Evolutionary conservation across 2,888 invertebrate genomes (phyloP).

Genomic region (Calliopum simillimum): DNA sequence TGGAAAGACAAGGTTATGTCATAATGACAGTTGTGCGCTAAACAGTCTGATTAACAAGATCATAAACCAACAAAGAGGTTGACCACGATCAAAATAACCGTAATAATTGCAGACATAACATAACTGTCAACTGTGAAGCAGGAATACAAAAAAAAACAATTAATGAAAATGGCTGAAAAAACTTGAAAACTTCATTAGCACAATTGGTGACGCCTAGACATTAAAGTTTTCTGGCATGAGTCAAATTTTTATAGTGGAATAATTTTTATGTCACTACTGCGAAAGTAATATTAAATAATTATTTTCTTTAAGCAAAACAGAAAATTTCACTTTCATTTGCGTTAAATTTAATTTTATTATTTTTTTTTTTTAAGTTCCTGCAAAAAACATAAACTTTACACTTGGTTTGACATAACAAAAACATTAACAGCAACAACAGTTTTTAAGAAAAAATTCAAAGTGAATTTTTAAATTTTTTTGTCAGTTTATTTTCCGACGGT

Average conservation of each 20-base stretch:
- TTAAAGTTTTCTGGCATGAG: too few relatives aligned
- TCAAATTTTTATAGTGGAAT: neutral
- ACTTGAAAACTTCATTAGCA: conserved; percentile 57
- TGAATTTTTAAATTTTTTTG: neutral
- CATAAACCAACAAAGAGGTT: too few relatives aligned
- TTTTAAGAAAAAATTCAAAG: neutral
- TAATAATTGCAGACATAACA: too few relatives aligned
- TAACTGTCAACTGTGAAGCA: too few relatives aligned
- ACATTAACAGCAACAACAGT: conserved; percentile 40
- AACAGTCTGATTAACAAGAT: neutral
- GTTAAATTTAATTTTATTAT: neutral
- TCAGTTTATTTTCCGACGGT: too few relatives aligned
- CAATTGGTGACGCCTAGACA: conserved; percentile 21
- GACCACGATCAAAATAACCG: too few relatives aligned
- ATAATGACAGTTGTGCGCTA: neutral
- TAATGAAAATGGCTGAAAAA: conserved; percentile 33
- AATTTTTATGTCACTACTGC: neutral
- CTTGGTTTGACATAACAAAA: conserved; percentile 14
- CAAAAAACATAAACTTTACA: conserved; percentile 27
- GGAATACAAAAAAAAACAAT: neutral
- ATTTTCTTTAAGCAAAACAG: neutral
- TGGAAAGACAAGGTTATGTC: neutral
- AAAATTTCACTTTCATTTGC: conserved; percentile 27
- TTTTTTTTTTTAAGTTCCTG: conserved; percentile 28
- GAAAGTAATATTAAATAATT: conserved; percentile 1